Percentiles rank a stretch among this genome's conserved stretches.
Conservation (phyloP, 2,113 vertebrate genomes). For the Dissostichus mawsoni region DNA sequence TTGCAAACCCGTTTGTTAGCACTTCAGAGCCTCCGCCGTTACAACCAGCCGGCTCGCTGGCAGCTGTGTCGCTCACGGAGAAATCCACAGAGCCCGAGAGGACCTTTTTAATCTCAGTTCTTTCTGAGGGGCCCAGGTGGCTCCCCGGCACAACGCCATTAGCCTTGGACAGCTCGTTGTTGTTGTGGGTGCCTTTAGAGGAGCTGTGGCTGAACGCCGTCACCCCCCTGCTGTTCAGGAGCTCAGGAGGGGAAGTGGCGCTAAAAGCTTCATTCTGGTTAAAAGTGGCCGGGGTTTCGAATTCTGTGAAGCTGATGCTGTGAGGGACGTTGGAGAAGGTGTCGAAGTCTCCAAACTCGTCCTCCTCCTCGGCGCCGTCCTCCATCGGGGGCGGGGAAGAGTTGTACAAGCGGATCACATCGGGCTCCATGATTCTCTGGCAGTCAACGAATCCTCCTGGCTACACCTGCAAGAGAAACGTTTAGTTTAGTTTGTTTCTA, state of each 20-base stretch:
- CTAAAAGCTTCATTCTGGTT: slow-evolving; percentile 75
- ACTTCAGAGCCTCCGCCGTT: slow-evolving; percentile 87
- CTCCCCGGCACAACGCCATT: slow-evolving; percentile 81
- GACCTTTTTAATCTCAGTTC: slow-evolving; percentile 70
- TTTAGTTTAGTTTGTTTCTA: too few species aligned
- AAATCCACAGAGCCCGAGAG: slow-evolving; percentile 66
- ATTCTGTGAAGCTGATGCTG: slow-evolving; percentile 91
- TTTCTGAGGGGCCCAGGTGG: slow-evolving; percentile 79
- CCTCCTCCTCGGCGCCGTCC: slow-evolving; percentile 91
- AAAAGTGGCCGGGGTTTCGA: slow-evolving; percentile 88
- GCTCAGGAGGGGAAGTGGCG: slow-evolving; percentile 83
- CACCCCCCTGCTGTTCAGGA: slow-evolving; percentile 81
- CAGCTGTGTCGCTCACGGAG: slow-evolving; percentile 42
- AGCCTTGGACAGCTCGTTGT: slow-evolving; percentile 76
- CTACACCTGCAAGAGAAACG: slow-evolving; percentile 80
- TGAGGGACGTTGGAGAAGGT: slow-evolving; percentile 90
- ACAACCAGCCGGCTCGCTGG: slow-evolving; percentile 73
- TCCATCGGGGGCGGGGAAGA: slow-evolving; percentile 98
- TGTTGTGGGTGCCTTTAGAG: slow-evolving; percentile 78
- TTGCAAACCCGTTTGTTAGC: slow-evolving; percentile 93
- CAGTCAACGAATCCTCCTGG: slow-evolving; percentile 60
- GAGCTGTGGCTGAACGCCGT: slow-evolving; percentile 83
- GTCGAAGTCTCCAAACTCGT: slow-evolving; percentile 95
- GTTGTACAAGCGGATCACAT: slow-evolving; percentile 95
- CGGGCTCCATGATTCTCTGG: slow-evolving; percentile 92